Base-by-base conservation (phyloP, 1,140 invertebrate genomes). In the Bombus confusus region DNA sequence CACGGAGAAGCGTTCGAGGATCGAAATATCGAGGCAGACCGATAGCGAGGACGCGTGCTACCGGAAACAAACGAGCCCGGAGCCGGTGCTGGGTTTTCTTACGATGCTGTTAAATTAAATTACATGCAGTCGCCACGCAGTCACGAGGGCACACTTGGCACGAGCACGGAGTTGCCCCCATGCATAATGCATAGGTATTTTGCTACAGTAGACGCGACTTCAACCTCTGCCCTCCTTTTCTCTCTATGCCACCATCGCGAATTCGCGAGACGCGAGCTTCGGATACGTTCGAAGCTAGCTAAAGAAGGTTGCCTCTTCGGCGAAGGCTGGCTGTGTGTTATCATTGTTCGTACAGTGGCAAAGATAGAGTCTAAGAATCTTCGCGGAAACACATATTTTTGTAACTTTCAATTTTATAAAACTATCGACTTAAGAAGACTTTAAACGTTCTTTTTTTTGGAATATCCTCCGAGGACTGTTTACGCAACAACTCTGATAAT, bases 171-270 rank as follows among this genome's bases (percentile, higher is more conserved):
- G 88, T 88, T 80, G 85, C 88, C 91, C 43, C 91, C 85, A 94
- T 94, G 94, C 93, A 94, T 94, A 92, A 94, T 94, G 94, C 94
- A 94, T 93, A 91, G 92, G 91, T 94, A 94, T 94, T 94, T 94
- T 93, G 93, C 91, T 92, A 93, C 80, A 66, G 86, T 87, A 85
- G 85, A 88, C 87, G 78, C 88, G 88, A 83, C 78, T 84, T 64
- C 75, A 83, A 83, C 86, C 80, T 75, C 77, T 71, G 71, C 43
- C 52, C 62, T 31, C 79, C 69, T 68, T 76, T 69, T 75, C 83
- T 57, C 22, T 4, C 25, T 28, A 28, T 15, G 28, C 31, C 75
- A 62, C 59, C 47, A 59, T 31, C 79, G 89, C 80, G 88, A 79
- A 89, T 90, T 89, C 88, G 76, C 68, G 66, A 83, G 79, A 85